A percentile compares a stretch with the other conserved stretches of the same genome.
Evolutionary conservation across 2,888 invertebrate genomes (phyloP).

Genomic region (Creontiades dilutus): DNA sequence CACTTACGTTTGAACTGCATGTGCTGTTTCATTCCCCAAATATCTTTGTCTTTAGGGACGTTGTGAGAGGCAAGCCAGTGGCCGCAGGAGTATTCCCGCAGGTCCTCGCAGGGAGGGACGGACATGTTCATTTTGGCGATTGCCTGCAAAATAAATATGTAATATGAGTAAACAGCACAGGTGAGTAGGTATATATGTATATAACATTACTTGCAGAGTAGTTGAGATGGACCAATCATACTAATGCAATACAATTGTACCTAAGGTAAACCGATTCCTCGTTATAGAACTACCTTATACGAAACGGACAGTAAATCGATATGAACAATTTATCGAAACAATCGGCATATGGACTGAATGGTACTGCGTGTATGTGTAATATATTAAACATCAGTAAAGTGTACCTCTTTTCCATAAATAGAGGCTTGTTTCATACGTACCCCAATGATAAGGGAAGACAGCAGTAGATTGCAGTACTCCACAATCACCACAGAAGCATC

Average conservation of each 20-base stretch:
- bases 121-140: slow-evolving; percentile 79
- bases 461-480: too few species aligned
- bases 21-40: slow-evolving; percentile 79
- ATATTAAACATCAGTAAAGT: too few species aligned
- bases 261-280: background rate
- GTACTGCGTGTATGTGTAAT: too few species aligned
- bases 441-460: too few species aligned
- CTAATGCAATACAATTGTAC: background rate
- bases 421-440: too few species aligned
- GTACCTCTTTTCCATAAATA: too few species aligned
- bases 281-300: background rate
- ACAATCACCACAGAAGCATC: too few species aligned
- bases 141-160: slow-evolving; percentile 78
- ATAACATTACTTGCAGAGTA: too few species aligned
- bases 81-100: slow-evolving; percentile 81
- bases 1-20: slow-evolving; percentile 78
- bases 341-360: background rate
- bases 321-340: background rate
- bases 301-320: background rate
- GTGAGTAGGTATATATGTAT: background rate
- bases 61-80: slow-evolving; percentile 79
- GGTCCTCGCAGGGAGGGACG: slow-evolving; percentile 80
- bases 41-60: slow-evolving; percentile 79
- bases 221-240: background rate
- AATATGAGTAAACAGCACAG: background rate